These are phyloP conservation scores for Dermolepida albohirtum DNA, from an alignment of 2,888 invertebrate genomes.

Conservation along the genomic window DNA sequence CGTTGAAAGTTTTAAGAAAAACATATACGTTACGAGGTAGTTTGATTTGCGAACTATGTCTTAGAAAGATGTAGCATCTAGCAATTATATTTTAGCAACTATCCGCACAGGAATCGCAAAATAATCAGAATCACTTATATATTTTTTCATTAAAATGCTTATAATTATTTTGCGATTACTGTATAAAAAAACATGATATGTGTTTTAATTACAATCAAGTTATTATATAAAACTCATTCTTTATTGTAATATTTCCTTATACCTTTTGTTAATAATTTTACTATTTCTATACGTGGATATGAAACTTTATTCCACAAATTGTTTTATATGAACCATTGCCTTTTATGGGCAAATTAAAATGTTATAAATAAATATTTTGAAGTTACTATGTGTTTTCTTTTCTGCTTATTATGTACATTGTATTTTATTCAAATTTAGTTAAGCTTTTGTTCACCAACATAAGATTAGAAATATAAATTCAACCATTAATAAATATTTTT, in stretches of 20 bases:
- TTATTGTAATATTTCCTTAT: slow-evolving; percentile 2
- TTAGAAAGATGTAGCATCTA: no score
- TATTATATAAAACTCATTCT: not conserved
- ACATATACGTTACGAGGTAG: no score
- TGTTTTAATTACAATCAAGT: not conserved
- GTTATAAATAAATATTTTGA: slow-evolving; percentile 37
- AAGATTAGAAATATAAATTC: no score
- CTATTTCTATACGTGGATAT: slow-evolving; percentile 14
- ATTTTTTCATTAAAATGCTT: no score
- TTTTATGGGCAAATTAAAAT: slow-evolving; percentile 2
- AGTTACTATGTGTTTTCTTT: not conserved
- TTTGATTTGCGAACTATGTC: no score
- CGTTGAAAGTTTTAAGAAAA: no score
- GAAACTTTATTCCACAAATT: slow-evolving; percentile 12
- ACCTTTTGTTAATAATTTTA: slow-evolving; percentile 7
- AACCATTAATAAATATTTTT: no score
- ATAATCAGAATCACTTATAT: no score
- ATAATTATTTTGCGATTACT: not conserved
- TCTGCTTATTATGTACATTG: not conserved
- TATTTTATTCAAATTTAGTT: not conserved
- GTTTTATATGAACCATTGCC: slow-evolving; percentile 28
- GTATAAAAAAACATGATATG: not conserved
- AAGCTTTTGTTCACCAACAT: no score
- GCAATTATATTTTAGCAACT: no score
- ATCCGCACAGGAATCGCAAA: no score